phyloP scores from a whole-genome alignment of 2,888 invertebrate genomes.

The Microplitis manilae region DNA sequence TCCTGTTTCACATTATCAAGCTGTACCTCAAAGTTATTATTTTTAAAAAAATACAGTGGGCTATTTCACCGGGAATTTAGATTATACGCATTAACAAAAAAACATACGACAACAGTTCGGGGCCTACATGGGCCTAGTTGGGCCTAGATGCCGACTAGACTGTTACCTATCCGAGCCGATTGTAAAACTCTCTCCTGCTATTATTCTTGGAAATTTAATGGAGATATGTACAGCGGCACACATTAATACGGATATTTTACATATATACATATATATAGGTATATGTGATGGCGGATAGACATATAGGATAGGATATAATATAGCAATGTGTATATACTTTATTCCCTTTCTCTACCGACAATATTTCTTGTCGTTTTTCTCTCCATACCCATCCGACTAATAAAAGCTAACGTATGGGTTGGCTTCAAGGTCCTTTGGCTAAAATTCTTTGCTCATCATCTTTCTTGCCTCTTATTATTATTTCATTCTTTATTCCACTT shows the following conservation, averaged over 20 bases:
- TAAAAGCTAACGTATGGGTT: slow-evolving; percentile 35
- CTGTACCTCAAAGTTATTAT: background rate
- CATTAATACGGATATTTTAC: slow-evolving; percentile 15
- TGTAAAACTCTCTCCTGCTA: slow-evolving; percentile 48
- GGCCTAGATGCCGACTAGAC: slow-evolving; percentile 25
- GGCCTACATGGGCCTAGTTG: slow-evolving; percentile 2
- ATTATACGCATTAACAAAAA: slow-evolving; percentile 68
- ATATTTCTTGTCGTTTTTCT: slow-evolving; percentile 26
- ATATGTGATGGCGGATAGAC: no score
- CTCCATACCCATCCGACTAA: slow-evolving; percentile 36
- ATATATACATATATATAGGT: no score
- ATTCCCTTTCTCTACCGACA: slow-evolving; percentile 30
- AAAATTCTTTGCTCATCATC: slow-evolving; percentile 33
- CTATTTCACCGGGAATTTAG: slow-evolving; percentile 61
- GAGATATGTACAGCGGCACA: slow-evolving; percentile 7
- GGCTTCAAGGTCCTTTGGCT: slow-evolving; percentile 34
- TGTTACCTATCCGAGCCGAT: slow-evolving; percentile 32
- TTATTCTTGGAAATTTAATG: slow-evolving; percentile 60
- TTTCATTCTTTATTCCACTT: slow-evolving; percentile 28
- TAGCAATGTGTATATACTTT: slow-evolving; percentile 10
- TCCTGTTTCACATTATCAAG: slow-evolving; percentile 9
- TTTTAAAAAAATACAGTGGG: slow-evolving; percentile 2
- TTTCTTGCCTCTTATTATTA: background rate
- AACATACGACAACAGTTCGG: slow-evolving; percentile 30
- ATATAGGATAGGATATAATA: no score